Conservation (phyloP, 2,888 invertebrate genomes). For the Lumbricus terrestris region DNA sequence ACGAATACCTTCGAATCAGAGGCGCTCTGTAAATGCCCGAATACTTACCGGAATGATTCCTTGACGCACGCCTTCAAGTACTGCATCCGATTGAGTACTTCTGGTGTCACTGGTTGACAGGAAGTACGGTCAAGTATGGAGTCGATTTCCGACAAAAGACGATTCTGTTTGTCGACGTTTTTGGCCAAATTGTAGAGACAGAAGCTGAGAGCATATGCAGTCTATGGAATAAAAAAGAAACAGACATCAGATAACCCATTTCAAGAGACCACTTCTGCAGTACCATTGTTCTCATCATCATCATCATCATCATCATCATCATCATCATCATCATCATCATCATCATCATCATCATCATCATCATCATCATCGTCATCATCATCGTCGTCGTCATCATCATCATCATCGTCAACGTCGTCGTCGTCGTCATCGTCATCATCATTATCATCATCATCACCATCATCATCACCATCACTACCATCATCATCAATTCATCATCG, state of each 20-base stretch:
- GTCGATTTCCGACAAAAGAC: conserved; percentile 41
- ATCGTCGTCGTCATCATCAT: too few species aligned
- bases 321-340: conserved; percentile 13
- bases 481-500: too few species aligned
- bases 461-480: too few species aligned
- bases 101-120: background rate
- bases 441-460: conserved; percentile 11
- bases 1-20: background rate
- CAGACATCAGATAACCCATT: background rate
- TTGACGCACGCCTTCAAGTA: conserved; percentile 48
- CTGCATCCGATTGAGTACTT: conserved; percentile 36
- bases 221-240: conserved; percentile 38
- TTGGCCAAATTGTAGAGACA: conserved; percentile 43
- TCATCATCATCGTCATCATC: background rate
- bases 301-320: conserved; percentile 18
- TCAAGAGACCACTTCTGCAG: background rate
- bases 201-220: conserved; percentile 45
- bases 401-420: conserved; percentile 21
- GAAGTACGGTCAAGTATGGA: background rate
- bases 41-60: conserved; percentile 45
- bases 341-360: conserved; percentile 8
- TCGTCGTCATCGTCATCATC: conserved; percentile 10
- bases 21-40: background rate
- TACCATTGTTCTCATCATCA: background rate
- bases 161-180: conserved; percentile 42